Evolutionary conservation across 30 jellyfish, hydroid and myxozoan species (phyloP), one percentile per base, ranked within the genome.

Genomic region (Turritopsis rubra): DNA sequence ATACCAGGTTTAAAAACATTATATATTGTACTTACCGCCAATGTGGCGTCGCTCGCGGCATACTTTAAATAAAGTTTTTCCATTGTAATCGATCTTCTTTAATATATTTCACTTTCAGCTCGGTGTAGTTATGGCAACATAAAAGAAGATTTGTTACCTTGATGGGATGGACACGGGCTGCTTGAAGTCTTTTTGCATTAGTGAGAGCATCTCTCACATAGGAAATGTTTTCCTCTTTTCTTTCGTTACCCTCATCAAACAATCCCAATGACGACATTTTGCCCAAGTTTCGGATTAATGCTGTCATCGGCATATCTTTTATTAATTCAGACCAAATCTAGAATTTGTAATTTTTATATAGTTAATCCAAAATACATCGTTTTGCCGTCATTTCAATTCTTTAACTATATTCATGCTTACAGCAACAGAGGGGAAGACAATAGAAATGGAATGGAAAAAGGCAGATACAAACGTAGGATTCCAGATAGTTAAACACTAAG

Each of bases 251-350:
- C 65, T 87, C 87, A 26, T 81, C 81, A 74, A 87, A 87, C 84
- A 87, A 71, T 9, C 90, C 90, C 29, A 72, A 20, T 54, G 95
- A 81, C 31, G 87, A 65, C 95, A 87, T 87, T 66, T 87, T 87
- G n/a, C 95, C 95, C 70, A 87, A 80, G 73, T 87, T 87, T 60
- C 95, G 70, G 18, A 87, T 53, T 79, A 87, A 29, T 18, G 95
- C 95, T 24, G 82, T 87, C 87, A 73, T 53, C 29, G 95, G 95
- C 95, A 87, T 87, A 21, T 83, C 75, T 18, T 19, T 41, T 53
- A 87, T 29, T 68, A 87, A 41, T 25, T 41, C 71, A 27, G 19
- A n/a, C 95, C 95, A 87, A 21, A 87, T 89, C 95, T 87, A 79
- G 31, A 81, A n/a, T 21, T n/a, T 29, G 17, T 70, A 74, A 26